A percentile compares a stretch with the other conserved stretches of the same genome.
These are phyloP conservation scores for Nothoprocta perdicaria DNA, from an alignment of 2,113 vertebrate species.

Conservation along the genomic window DNA sequence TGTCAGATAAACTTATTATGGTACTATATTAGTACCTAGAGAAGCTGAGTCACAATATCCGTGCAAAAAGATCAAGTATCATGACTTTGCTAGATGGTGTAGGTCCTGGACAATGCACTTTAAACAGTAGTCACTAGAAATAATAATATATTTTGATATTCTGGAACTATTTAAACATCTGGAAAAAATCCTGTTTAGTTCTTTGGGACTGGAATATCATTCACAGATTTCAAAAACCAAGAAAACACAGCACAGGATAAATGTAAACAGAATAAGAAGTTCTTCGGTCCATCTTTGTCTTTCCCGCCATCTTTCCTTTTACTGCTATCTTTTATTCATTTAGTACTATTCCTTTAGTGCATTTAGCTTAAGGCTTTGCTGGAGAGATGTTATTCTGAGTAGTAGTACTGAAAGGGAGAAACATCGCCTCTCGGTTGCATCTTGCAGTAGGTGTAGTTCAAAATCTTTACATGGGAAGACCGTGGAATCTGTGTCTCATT, in stretches of 20 bases:
- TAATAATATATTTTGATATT: not conserved
- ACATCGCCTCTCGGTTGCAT: not conserved
- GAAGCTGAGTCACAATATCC: not conserved
- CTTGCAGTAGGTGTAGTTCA: not conserved
- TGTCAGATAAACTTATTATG: not conserved
- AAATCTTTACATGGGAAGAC: not conserved
- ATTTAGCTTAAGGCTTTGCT: not conserved
- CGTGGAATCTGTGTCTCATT: not conserved
- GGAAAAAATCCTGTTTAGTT: not conserved
- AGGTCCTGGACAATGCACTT: not conserved
- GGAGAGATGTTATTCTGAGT: not conserved
- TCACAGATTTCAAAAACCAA: not conserved
- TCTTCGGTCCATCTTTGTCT: too few relatives aligned
- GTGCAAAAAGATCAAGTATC: not conserved
- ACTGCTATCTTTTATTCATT: not conserved
- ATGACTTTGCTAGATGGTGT: not conserved
- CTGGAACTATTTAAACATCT: not conserved
- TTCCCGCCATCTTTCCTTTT: not conserved
- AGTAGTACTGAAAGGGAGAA: not conserved
- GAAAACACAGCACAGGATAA: not conserved
- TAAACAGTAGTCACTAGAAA: not conserved
- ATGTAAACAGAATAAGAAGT: not conserved
- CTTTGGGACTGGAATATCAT: not conserved
- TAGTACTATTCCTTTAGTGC: not conserved
- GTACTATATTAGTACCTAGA: not conserved